Evolutionary conservation across 2,888 invertebrate species (phyloP).

Genomic region (Cosmia trapezina): DNA sequence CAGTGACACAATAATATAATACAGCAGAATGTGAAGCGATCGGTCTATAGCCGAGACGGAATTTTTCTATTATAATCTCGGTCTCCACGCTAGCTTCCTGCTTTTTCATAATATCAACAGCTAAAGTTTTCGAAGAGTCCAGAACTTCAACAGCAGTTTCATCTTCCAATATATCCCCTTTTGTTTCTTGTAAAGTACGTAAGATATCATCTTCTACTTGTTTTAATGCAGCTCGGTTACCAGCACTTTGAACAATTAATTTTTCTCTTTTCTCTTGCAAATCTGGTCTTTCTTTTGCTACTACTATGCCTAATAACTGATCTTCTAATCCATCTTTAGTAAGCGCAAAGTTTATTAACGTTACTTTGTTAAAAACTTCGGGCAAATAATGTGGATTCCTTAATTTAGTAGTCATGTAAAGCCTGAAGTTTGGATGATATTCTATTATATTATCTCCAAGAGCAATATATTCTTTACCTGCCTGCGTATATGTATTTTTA

Average conservation of each 20-base stretch:
- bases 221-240: constrained; percentile 94
- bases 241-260: constrained; percentile 94
- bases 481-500: constrained; percentile 94
- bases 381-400: constrained; percentile 96
- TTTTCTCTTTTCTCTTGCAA: constrained; percentile 95
- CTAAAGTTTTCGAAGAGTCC: constrained; percentile 95
- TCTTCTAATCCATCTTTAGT: constrained; percentile 96
- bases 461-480: constrained; percentile 93
- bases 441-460: constrained; percentile 95
- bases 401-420: constrained; percentile 95
- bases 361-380: constrained; percentile 95
- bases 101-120: constrained; percentile 95
- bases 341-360: constrained; percentile 95
- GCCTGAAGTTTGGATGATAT: constrained; percentile 93
- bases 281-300: constrained; percentile 96
- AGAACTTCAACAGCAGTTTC: constrained; percentile 96
- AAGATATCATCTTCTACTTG: constrained; percentile 97
- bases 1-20: constrained; percentile 95
- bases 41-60: constrained; percentile 93
- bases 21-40: constrained; percentile 95
- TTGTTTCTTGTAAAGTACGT: constrained; percentile 94
- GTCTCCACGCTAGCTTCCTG: constrained; percentile 94
- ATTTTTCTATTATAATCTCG: constrained; percentile 94
- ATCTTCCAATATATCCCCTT: constrained; percentile 97
- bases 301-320: constrained; percentile 95